Conservation (phyloP, 2,797 vertebrate species). For the Rhinatrema bivittatum region DNA sequence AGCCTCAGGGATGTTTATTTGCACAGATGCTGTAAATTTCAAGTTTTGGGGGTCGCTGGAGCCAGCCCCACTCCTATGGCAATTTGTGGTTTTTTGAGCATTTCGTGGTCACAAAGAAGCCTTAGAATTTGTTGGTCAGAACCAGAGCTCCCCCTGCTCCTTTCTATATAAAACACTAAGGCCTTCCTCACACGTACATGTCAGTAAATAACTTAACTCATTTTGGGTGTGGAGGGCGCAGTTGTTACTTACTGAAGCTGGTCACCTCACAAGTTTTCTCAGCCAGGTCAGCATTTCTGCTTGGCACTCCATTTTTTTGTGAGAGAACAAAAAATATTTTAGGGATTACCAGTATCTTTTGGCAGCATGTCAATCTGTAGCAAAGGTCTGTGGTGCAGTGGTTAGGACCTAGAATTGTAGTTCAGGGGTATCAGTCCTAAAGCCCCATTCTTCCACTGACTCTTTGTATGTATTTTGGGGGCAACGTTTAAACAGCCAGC, state of each 20-base stretch:
- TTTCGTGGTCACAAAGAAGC: slow-evolving; percentile 79
- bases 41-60: slow-evolving; percentile 32
- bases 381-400: too few species aligned
- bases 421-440: too few species aligned
- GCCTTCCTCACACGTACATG: slow-evolving; percentile 48
- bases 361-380: too few species aligned
- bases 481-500: too few species aligned
- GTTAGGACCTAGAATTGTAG: too few species aligned
- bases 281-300: slow-evolving; percentile 39
- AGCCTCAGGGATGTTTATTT: slow-evolving; percentile 66
- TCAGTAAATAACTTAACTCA: slow-evolving; percentile 71
- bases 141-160: slow-evolving; percentile 62
- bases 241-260: too few species aligned
- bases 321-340: too few species aligned
- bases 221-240: slow-evolving; percentile 45
- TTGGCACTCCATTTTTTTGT: too few species aligned
- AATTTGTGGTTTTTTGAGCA: slow-evolving; percentile 86
- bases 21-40: slow-evolving; percentile 72
- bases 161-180: slow-evolving; percentile 66
- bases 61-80: slow-evolving; percentile 70
- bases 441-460: too few species aligned
- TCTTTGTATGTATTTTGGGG: slow-evolving; percentile 44
- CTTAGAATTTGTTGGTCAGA: slow-evolving; percentile 69
- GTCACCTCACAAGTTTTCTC: too few species aligned
- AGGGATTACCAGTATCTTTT: too few species aligned